Base-by-base conservation (phyloP, 2,888 invertebrate species). In the Amphipoea oculea region DNA sequence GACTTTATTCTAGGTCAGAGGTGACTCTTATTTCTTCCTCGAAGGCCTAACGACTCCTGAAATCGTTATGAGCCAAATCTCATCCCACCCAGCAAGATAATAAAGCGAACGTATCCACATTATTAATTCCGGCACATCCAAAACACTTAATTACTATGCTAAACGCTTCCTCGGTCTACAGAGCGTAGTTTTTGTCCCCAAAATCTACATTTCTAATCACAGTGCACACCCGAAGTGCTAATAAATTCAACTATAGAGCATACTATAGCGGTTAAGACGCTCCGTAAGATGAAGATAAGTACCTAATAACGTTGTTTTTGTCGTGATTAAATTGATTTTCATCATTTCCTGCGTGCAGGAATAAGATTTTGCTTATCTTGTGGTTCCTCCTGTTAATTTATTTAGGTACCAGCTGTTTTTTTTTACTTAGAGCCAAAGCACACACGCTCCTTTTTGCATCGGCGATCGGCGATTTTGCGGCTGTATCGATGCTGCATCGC, bases 191-290 rank as follows among this genome's bases (percentile, higher is more conserved):
- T 94, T 94, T 94, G 93, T 86, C 67, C 75, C 72, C 76, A 86
- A 84, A 88, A 94, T 94, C 92, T 93, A 91, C 91, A 93, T 93
- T 93, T 92, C 93, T 93, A 93, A 93, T 92, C 89, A 79, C 81
- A 73, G 67, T 74, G 82, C 85, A 84, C 70, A 82, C 85, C 89
- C 86, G 80, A 89, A 88, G 86, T 84, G 88, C 89, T 91, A 91
- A 92, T 93, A 90, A 91, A 92, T 92, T 93, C 88, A 82, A 86
- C 89, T 86, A 89, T 83, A 88, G 86, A 88, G 66, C 78, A 78
- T 86, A 84, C 76, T 79, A 72, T 4, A 80, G 68, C 57, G 66
- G 81, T 65, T 74, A 76, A 87, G 81, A 85, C 57, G 72, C 54
- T 62, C 48, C 42, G 29, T 78, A 40, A 83, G 82, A 82, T 78